A percentile compares a stretch with the other conserved stretches of the same genome.
These are phyloP conservation scores for Crepidodera aurea DNA, from an alignment of 2,888 invertebrate species.

Conservation along the genomic window DNA sequence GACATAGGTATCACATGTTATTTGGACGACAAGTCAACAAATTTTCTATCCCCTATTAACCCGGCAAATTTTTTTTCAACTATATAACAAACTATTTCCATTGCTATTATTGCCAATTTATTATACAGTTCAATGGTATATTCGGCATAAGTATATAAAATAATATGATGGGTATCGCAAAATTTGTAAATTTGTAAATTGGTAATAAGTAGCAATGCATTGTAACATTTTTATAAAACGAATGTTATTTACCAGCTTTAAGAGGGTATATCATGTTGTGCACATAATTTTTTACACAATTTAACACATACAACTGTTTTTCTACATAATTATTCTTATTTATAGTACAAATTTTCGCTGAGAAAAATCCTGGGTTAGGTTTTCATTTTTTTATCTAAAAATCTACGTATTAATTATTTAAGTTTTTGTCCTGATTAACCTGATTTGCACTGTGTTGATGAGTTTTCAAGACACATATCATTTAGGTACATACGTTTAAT, in stretches of 20 bases:
- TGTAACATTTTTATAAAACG: background rate
- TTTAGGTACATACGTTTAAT: slow-evolving; percentile 56
- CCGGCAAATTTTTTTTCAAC: slow-evolving; percentile 50
- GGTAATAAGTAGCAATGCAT: too few species aligned
- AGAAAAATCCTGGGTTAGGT: slow-evolving; percentile 51
- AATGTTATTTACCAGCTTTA: slow-evolving; percentile 23
- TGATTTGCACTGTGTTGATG: slow-evolving; percentile 55
- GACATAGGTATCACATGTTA: slow-evolving; percentile 53
- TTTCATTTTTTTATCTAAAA: slow-evolving; percentile 37
- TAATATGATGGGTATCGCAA: too few species aligned
- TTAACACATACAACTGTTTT: slow-evolving; percentile 39
- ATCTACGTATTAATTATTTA: slow-evolving; percentile 36
- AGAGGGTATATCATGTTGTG: slow-evolving; percentile 34
- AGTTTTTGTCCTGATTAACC: slow-evolving; percentile 53
- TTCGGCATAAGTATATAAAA: too few species aligned
- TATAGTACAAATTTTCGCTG: slow-evolving; percentile 48
- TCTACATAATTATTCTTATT: slow-evolving; percentile 34
- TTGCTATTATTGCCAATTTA: too few species aligned
- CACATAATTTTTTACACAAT: slow-evolving; percentile 31
- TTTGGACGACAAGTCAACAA: slow-evolving; percentile 48
- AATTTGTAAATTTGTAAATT: too few species aligned
- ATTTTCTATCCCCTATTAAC: slow-evolving; percentile 21
- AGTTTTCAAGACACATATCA: slow-evolving; percentile 55
- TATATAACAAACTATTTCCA: too few species aligned
- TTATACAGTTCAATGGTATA: too few species aligned